Conservation (phyloP, 2,113 vertebrate species). For the Hemiprocne comata region DNA sequence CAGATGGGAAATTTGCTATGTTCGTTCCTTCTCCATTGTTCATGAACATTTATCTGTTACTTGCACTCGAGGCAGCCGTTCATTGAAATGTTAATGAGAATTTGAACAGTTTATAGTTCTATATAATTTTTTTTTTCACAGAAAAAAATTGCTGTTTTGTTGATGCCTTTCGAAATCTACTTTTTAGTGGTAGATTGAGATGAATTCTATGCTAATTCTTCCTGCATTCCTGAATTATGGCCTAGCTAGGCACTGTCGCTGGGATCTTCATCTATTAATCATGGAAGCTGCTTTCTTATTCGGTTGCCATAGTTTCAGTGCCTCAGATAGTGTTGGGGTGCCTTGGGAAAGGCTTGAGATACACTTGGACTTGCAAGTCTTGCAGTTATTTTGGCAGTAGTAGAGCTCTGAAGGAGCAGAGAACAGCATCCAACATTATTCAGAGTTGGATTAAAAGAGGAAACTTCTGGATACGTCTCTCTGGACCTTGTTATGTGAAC, state of each 20-base stretch:
- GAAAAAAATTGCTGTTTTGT: background rate
- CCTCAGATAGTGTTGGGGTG: conserved; percentile 93
- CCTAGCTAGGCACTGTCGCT: conserved; percentile 83
- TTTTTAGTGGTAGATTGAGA: conserved; percentile 64
- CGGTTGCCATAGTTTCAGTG: conserved; percentile 99
- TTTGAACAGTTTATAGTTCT: conserved; percentile 22
- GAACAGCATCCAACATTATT: conserved; percentile 66
- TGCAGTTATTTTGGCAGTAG: conserved; percentile 77
- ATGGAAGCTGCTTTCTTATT: conserved; percentile 96
- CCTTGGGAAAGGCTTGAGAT: conserved; percentile 85
- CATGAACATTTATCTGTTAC: background rate
- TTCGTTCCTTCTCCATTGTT: conserved; percentile 21
- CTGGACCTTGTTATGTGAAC: conserved; percentile 78
- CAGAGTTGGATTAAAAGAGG: conserved; percentile 71
- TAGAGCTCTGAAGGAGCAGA: conserved; percentile 63
- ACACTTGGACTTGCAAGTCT: conserved; percentile 79
- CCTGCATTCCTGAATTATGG: conserved; percentile 78
- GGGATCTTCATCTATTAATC: conserved; percentile 99
- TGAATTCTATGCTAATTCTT: conserved; percentile 75
- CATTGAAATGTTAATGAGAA: conserved; percentile 54
- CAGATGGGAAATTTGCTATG: background rate
- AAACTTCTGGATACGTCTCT: conserved; percentile 75
- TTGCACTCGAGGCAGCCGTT: background rate
- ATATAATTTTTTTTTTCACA: background rate
- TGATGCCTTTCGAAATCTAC: conserved; percentile 43